Conservation (phyloP, 2,113 vertebrate genomes). For the Hypomesus transpacificus region DNA sequence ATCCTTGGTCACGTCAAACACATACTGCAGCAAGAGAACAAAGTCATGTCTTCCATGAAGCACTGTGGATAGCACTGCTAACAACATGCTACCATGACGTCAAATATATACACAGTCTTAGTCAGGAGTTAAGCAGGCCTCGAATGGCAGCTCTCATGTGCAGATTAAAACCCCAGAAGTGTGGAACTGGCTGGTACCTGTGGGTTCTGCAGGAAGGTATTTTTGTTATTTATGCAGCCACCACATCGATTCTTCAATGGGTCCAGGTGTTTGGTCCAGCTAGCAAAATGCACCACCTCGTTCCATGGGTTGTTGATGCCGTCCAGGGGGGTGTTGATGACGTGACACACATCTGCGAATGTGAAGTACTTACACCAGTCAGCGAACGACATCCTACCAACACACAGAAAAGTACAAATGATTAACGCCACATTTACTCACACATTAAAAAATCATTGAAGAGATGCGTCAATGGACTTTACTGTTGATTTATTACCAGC, state of each 20-base stretch:
- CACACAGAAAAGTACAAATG: neutral
- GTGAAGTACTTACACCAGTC: constrained; percentile 91
- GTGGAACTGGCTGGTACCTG: constrained; percentile 72
- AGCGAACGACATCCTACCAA: constrained; percentile 84
- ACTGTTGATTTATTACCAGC: no score
- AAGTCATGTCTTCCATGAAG: neutral
- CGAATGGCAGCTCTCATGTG: neutral
- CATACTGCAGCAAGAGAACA: constrained; percentile 67
- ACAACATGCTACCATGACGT: no score
- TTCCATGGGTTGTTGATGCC: constrained; percentile 84
- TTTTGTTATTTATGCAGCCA: constrained; percentile 84
- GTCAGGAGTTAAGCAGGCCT: no score
- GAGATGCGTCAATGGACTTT: no score
- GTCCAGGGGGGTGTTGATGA: constrained; percentile 84
- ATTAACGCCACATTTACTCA: neutral
- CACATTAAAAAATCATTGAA: neutral
- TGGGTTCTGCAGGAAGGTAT: constrained; percentile 93
- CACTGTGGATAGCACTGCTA: no score
- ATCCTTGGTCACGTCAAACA: constrained; percentile 84
- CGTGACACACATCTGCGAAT: constrained; percentile 79
- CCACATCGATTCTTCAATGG: constrained; percentile 84
- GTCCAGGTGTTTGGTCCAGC: constrained; percentile 80
- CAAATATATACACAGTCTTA: no score
- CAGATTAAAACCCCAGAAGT: no score
- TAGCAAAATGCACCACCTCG: constrained; percentile 73